Percentiles rank a stretch among this genome's conserved stretches.
These are phyloP conservation scores for Anguilla rostrata DNA, from an alignment of 2,113 vertebrate species.

Conservation along the genomic window DNA sequence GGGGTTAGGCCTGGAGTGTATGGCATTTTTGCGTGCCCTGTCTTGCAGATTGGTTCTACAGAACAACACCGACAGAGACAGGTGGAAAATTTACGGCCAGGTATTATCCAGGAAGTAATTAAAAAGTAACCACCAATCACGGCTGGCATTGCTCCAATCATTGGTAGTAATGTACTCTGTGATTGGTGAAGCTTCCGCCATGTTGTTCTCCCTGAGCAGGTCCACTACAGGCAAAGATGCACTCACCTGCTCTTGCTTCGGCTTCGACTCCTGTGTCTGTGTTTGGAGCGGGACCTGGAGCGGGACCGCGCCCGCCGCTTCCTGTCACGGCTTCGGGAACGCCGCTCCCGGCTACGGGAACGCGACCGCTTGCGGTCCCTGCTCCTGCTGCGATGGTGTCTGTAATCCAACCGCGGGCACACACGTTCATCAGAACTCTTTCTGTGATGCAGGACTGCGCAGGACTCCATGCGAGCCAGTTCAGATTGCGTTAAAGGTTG, in stretches of 20 bases:
- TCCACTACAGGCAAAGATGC: not conserved
- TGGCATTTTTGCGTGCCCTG: too few species aligned
- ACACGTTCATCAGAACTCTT: not conserved
- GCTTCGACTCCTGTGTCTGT: constrained; percentile 84
- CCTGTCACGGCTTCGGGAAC: constrained; percentile 77
- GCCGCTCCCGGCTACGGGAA: constrained; percentile 70
- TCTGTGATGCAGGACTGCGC: not conserved
- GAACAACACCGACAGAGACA: too few species aligned
- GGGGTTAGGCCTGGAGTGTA: too few species aligned
- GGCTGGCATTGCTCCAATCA: too few species aligned
- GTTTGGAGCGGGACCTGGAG: constrained; percentile 86
- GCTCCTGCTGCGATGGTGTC: constrained; percentile 89
- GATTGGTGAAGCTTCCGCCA: too few species aligned
- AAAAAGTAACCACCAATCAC: too few species aligned
- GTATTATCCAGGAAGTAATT: too few species aligned
- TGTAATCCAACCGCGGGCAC: constrained; percentile 49
- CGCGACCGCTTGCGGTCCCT: constrained; percentile 82
- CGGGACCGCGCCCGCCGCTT: constrained; percentile 84
- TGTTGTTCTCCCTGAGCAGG: too few species aligned
- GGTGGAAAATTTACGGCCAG: too few species aligned
- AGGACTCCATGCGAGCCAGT: too few species aligned
- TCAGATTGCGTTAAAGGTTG: not conserved
- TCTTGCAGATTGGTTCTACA: too few species aligned
- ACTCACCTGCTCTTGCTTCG: constrained; percentile 90
- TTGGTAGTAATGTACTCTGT: too few species aligned